A percentile compares a stretch with the other conserved stretches of the same genome.
phyloP scores from a whole-genome alignment of 2,797 vertebrate species.

The Siniperca scherzeri region DNA sequence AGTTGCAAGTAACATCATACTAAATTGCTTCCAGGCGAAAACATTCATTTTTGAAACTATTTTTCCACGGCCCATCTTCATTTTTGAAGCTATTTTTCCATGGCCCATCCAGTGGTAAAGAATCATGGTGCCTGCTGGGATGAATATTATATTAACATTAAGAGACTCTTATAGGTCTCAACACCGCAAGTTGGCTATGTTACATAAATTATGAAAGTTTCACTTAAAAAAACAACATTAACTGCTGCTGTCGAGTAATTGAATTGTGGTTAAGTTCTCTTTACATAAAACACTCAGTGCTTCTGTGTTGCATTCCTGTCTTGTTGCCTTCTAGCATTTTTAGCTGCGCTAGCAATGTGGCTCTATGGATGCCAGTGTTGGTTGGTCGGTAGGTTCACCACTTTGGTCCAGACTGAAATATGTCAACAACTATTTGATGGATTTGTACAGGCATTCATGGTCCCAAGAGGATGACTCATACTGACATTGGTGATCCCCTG shows the following conservation, averaged over 20 bases:
- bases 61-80: constrained; percentile 35
- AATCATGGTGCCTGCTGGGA: constrained; percentile 60
- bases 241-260: constrained; percentile 52
- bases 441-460: not conserved
- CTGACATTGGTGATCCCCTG: not conserved
- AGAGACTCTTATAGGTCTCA: constrained; percentile 36
- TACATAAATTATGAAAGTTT: constrained; percentile 49
- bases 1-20: constrained; percentile 45
- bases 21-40: constrained; percentile 64
- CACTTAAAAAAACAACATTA: constrained; percentile 49
- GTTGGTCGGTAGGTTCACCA: not conserved
- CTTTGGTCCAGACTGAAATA: not conserved
- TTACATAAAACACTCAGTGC: constrained; percentile 35
- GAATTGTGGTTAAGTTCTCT: constrained; percentile 55
- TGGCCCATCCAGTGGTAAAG: constrained; percentile 48
- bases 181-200: constrained; percentile 51
- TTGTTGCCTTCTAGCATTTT: constrained; percentile 19
- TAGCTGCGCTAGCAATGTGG: not conserved
- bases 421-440: not conserved
- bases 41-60: constrained; percentile 31
- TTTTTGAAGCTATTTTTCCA: constrained; percentile 42
- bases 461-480: not conserved
- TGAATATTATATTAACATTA: constrained; percentile 63
- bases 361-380: not conserved
- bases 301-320: constrained; percentile 20